Base-by-base conservation (phyloP, 2,888 invertebrate species). In the Drosophila infuscata region DNA sequence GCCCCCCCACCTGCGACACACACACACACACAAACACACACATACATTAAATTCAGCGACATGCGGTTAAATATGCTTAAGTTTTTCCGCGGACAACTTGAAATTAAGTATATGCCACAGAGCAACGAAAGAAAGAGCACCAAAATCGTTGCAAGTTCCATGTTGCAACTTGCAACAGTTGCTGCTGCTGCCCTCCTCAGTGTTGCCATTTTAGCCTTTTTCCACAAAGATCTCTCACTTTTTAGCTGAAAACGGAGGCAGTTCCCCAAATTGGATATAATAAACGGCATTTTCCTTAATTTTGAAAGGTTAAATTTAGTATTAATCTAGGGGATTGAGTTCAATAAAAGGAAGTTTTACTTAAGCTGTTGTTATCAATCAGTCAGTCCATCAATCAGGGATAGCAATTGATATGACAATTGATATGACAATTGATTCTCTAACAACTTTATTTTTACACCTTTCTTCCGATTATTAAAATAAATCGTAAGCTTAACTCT, bases 31-130 rank as follows among this genome's bases (percentile, higher is more conserved):
- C 68, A 64, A 56, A 61, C 65, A 54, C 58, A 70, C 62, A 67
- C 61, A 69, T 57, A 75, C 63, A 76, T 79, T 79, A 76, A 85
- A 88, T 85, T 75, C 85, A 88, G 86, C 87, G 87, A 91, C 90
- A 88, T 90, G 91, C 89, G 89, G 82, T 88, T 82, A 83, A 86
- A 84, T 81, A 86, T 82, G 83, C 85, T 85, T 88, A 86, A 86
- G 81, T 76, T 76, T 84, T 83, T 70, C 81, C 83, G 82, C 83
- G 85, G 86, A 86, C 90, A 88, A 80, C 76, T 86, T 68, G 79
- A 88, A 87, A 90, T 87, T 90, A 87, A 86, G 85, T 89, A 89
- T 80, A 89, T 89, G 85, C 80, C 88, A 87, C 79, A 51, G 62
- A 58, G 53, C 53, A 35, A 11, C 20, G 32, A 32, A 35, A 15